phyloP scores from a whole-genome alignment of 2,888 invertebrate species.

The Thelaira solivaga region DNA sequence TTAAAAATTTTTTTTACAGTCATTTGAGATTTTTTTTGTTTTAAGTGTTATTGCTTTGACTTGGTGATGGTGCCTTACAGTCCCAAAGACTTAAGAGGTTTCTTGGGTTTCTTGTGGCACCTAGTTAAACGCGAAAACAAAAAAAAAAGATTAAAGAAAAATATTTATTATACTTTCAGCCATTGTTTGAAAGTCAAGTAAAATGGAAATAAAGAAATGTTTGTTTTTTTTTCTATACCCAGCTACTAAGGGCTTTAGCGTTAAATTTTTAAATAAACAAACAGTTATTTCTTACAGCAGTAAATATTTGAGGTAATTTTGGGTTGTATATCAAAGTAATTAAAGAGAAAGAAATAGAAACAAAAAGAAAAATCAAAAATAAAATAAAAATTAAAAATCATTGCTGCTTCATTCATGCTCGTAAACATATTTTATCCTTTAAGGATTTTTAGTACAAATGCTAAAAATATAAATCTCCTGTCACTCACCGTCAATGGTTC shows the following conservation, averaged over 20 bases:
- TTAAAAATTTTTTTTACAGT: not conserved
- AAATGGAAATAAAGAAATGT: not conserved
- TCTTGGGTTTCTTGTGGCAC: conserved; percentile 22
- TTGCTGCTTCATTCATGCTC: too few relatives aligned
- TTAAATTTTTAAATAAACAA: too few relatives aligned
- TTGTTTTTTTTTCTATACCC: not conserved
- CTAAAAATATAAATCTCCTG: not conserved
- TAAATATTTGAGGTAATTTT: too few relatives aligned
- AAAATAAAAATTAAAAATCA: too few relatives aligned
- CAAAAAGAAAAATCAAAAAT: too few relatives aligned
- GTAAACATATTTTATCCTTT: not conserved
- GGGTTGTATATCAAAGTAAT: too few relatives aligned
- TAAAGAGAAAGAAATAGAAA: too few relatives aligned
- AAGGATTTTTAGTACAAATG: too few relatives aligned
- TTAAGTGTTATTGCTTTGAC: conserved; percentile 28
- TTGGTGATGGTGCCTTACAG: conserved; percentile 43
- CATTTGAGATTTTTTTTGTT: not conserved
- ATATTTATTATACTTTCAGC: not conserved
- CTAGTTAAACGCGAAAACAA: not conserved
- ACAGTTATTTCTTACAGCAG: too few relatives aligned
- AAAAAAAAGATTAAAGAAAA: not conserved
- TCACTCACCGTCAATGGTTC: conserved; percentile 9
- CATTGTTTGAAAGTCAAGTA: not conserved
- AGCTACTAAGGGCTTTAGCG: not conserved
- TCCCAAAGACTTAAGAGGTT: conserved; percentile 50